A percentile compares a stretch with the other conserved stretches of the same genome.
Conservation (phyloP, 2,888 invertebrate genomes). For the Chaetoderma sp. region DNA sequence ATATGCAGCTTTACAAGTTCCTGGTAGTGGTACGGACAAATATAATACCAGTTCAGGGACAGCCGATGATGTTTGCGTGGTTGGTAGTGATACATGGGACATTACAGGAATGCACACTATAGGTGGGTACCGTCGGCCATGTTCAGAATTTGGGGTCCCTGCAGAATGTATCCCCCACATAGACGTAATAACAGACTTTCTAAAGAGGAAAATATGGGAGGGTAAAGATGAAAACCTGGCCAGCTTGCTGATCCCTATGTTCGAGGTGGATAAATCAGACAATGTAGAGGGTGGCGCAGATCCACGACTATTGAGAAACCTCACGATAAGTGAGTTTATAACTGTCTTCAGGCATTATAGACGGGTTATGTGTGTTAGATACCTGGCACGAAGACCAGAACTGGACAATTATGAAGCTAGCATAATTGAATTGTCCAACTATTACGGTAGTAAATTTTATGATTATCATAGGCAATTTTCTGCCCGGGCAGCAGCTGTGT, state of each 20-base stretch:
- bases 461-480: slow-evolving; percentile 25
- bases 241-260: slow-evolving; percentile 4
- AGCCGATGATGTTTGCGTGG: too few species aligned
- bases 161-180: too few species aligned
- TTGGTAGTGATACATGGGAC: too few species aligned
- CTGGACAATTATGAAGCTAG: slow-evolving; percentile 15
- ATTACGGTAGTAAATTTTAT: slow-evolving; percentile 14
- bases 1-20: too few species aligned
- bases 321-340: slow-evolving; percentile 12
- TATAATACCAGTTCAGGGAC: too few species aligned
- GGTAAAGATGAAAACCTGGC: slow-evolving; percentile 18
- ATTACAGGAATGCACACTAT: too few species aligned
- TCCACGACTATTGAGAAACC: slow-evolving; percentile 1
- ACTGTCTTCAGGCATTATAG: slow-evolving; percentile 20
- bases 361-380: slow-evolving; percentile 5
- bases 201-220: too few species aligned
- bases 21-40: too few species aligned
- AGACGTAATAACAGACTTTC: too few species aligned
- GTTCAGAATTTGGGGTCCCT: too few species aligned
- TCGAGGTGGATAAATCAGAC: background rate
- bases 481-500: slow-evolving; percentile 7
- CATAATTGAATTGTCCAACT: slow-evolving; percentile 15
- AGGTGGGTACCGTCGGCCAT: slow-evolving; percentile 20
- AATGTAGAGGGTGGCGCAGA: background rate
- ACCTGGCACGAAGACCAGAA: slow-evolving; percentile 8